These are phyloP conservation scores for Sander lucioperca DNA, from an alignment of 2,113 vertebrate genomes.

Conservation along the genomic window DNA sequence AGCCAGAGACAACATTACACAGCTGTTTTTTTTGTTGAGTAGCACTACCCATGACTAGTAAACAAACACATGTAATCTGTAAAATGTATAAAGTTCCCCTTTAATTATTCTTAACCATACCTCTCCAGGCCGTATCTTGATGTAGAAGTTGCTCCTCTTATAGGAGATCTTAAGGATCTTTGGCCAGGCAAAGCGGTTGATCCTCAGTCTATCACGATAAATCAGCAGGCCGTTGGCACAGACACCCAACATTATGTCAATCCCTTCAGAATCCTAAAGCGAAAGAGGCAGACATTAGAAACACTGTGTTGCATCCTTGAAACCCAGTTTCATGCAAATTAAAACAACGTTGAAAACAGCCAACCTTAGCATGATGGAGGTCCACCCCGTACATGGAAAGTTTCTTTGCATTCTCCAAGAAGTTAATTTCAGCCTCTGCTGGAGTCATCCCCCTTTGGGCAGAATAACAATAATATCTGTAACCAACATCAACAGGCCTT, in stretches of 20 bases:
- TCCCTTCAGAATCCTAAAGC: slow-evolving; percentile 95
- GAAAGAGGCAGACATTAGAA: background rate
- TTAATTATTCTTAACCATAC: slow-evolving; percentile 68
- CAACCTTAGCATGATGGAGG: slow-evolving; percentile 98
- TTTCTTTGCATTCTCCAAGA: slow-evolving; percentile 99
- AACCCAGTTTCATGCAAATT: background rate
- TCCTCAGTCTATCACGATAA: slow-evolving; percentile 96
- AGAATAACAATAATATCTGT: slow-evolving; percentile 49
- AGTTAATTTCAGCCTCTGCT: slow-evolving; percentile 97
- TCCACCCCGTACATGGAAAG: slow-evolving; percentile 99
- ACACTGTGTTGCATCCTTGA: background rate
- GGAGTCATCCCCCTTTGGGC: slow-evolving; percentile 94
- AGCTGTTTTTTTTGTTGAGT: background rate
- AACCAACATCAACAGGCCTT: slow-evolving; percentile 43
- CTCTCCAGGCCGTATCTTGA: slow-evolving; percentile 98
- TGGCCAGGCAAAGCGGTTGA: slow-evolving; percentile 99
- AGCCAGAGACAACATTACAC: background rate
- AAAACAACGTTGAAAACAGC: background rate
- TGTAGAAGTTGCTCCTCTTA: slow-evolving; percentile 99
- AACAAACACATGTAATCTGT: background rate
- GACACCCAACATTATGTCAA: slow-evolving; percentile 98
- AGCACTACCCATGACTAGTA: background rate
- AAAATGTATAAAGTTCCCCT: background rate
- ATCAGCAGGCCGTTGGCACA: slow-evolving; percentile 98
- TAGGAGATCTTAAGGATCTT: slow-evolving; percentile 99